phyloP scores from a whole-genome alignment of 1,140 invertebrate genomes.

The Penaeus indicus region DNA sequence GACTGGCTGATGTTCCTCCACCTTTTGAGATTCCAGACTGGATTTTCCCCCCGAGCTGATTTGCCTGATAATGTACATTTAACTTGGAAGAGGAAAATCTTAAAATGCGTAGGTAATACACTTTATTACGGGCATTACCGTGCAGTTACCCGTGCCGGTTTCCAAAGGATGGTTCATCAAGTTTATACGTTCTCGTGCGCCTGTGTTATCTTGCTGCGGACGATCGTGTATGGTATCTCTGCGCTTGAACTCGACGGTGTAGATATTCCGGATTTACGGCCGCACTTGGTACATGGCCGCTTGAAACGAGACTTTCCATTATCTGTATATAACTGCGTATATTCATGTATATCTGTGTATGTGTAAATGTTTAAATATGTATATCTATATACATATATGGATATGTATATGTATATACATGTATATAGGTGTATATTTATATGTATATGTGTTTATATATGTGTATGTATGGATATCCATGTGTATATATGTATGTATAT shows the following conservation, averaged over 20 bases:
- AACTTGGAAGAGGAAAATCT: constrained; percentile 59
- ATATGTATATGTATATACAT: not conserved
- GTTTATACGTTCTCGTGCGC: too few species aligned
- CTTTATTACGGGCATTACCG: constrained; percentile 45
- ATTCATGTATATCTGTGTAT: too few species aligned
- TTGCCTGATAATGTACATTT: constrained; percentile 65
- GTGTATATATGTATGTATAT: not conserved
- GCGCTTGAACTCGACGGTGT: too few species aligned
- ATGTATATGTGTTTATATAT: not conserved
- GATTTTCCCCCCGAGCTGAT: constrained; percentile 50
- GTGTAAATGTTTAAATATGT: not conserved
- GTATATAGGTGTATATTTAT: not conserved
- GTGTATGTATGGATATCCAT: not conserved
- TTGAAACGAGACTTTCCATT: too few species aligned
- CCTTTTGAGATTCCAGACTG: constrained; percentile 47
- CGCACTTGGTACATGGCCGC: too few species aligned
- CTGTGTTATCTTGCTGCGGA: not conserved
- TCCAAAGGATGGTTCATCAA: too few species aligned
- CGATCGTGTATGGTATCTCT: too few species aligned
- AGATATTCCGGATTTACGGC: too few species aligned
- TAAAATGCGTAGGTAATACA: constrained; percentile 43
- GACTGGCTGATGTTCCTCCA: constrained; percentile 49
- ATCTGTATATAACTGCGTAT: too few species aligned
- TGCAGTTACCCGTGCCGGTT: too few species aligned
- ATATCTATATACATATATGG: not conserved